Conservation (phyloP, 2,888 invertebrate genomes). For the Tetragonisca angustula region DNA sequence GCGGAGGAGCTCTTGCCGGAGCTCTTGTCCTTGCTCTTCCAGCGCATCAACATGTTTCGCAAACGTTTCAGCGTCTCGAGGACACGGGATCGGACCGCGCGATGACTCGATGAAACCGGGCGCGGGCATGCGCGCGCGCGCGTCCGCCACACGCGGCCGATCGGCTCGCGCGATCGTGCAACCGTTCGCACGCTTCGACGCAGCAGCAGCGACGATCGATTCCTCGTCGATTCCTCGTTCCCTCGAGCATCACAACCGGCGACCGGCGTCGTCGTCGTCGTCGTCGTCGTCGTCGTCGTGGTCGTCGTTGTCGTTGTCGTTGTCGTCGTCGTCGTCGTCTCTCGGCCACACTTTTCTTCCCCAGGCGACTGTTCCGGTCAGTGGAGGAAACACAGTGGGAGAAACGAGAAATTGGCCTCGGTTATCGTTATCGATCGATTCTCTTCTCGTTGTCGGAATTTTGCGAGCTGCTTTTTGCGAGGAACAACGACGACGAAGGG, state of each 20-base stretch:
- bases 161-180: constrained; percentile 7
- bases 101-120: constrained; percentile 26
- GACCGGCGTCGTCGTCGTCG: constrained; percentile 11
- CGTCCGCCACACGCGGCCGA: constrained; percentile 34
- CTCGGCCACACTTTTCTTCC: no score
- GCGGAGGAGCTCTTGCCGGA: constrained; percentile 87
- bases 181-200: constrained; percentile 39
- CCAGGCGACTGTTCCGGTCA: no score
- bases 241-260: constrained; percentile 58
- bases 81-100: constrained; percentile 33
- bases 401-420: no score
- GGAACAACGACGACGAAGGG: no score
- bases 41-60: constrained; percentile 90
- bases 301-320: no score
- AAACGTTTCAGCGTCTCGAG: constrained; percentile 68
- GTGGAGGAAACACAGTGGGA: no score
- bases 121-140: constrained; percentile 22
- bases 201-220: constrained; percentile 16
- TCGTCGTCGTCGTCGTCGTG: background rate
- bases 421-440: no score
- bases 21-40: constrained; percentile 93
- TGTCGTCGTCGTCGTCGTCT: background rate
- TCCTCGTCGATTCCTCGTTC: constrained; percentile 41
- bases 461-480: no score
- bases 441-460: no score